Evolutionary conservation across 2,888 invertebrate species (phyloP), one percentile per base, ranked within the genome.

Genomic region (Poecilus cupreus): DNA sequence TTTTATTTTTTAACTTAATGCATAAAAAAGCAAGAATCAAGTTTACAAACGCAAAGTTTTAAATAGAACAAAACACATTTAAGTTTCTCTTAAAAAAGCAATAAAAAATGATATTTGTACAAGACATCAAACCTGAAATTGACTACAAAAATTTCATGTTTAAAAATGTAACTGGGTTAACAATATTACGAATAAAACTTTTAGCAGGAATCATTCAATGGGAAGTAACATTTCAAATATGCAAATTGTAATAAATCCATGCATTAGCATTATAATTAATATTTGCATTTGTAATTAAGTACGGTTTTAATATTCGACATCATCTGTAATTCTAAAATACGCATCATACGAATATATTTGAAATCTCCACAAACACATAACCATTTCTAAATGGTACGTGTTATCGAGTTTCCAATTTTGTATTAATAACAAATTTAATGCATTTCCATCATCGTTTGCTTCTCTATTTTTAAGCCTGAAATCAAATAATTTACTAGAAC

Each of bases 251-350:
- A 18, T 39, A 37, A 39, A 70, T 43, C 10, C 8, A 11, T 43
- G 8, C n/a, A 72, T 46, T 60, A 60, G 26, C 22, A 43, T 43
- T 72, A n/a, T 43, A 39, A 72, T 43, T 72, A 72, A n/a, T 72
- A 43, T 72, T 72, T 72, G 20, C 72, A 22, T 72, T 39, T 18
- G 72, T 72, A 72, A 72, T 72, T 72, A 46, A 39, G 18, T 70
- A 20, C 18, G 46, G 13, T 8, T 70, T 70, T n/a, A n/a, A 70
- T 70, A 20, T 39, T 60, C 20, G 22, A 24, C 13, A 10, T n/a
- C n/a, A n/a, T n/a, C n/a, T n/a, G 43, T 43, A 0, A 2, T 32
- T 46, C 20, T 57, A 22, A 26, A 57, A 51, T 51, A 20, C 4
- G 20, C 20, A 20, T 20, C 20, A 10, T 5, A 22, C 22, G 22